A percentile compares a stretch with the other conserved stretches of the same genome.
Conservation (phyloP, 2,888 invertebrate species). For the Drosophila testacea region DNA sequence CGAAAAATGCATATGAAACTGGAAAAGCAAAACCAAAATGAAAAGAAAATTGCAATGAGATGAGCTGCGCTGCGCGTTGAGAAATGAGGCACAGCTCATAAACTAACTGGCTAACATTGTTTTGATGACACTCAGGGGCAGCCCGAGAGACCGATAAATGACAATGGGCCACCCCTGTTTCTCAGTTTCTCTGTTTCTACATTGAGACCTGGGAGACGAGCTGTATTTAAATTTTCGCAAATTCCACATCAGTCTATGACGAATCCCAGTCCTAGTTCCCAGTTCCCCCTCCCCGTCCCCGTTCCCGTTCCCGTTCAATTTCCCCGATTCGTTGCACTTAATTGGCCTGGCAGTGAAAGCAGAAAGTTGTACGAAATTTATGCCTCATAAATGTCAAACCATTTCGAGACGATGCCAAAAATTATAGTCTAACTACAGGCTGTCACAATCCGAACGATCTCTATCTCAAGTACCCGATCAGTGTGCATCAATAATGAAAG, state of each 20-base stretch:
- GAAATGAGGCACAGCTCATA: constrained; percentile 74
- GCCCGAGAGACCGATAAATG: constrained; percentile 7
- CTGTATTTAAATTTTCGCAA: constrained; percentile 73
- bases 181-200: neutral
- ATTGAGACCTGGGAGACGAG: constrained; percentile 32
- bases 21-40: constrained; percentile 4
- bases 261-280: constrained; percentile 46
- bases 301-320: constrained; percentile 3
- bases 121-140: constrained; percentile 80
- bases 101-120: constrained; percentile 77
- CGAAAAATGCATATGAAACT: constrained; percentile 24
- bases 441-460: constrained; percentile 36
- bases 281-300: constrained; percentile 8
- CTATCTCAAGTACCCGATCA: constrained; percentile 60
- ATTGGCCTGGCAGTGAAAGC: constrained; percentile 60
- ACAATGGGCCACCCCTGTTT: constrained; percentile 48
- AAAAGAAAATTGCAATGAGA: constrained; percentile 39
- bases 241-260: constrained; percentile 60
- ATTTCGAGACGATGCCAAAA: constrained; percentile 27
- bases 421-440: constrained; percentile 24
- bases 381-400: constrained; percentile 75
- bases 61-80: constrained; percentile 34
- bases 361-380: constrained; percentile 70
- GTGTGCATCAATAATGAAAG: constrained; percentile 20
- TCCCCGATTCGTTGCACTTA: constrained; percentile 73